phyloP scores from a whole-genome alignment of 2,113 vertebrate genomes.

The Anguilla japonica region DNA sequence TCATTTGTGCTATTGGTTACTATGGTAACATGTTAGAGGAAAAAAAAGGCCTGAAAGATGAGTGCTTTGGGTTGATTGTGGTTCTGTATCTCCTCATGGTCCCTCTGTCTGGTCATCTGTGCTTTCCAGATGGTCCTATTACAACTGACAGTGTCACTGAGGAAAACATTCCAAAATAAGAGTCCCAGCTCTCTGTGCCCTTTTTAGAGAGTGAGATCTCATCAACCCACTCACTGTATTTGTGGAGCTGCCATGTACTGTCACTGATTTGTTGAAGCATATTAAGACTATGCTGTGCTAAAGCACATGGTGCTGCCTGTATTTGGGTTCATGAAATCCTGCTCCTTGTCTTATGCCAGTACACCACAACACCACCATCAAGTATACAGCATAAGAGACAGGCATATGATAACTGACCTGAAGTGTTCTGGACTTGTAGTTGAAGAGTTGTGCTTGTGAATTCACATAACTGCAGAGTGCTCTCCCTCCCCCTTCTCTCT shows the following conservation, averaged over 20 bases:
- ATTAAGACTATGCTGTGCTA: background rate
- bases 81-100: background rate
- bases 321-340: background rate
- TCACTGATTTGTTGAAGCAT: background rate
- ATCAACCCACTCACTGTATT: background rate
- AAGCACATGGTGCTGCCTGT: background rate
- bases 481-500: slow-evolving; percentile 31
- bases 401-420: no score
- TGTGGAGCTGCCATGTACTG: background rate
- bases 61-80: background rate
- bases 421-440: no score
- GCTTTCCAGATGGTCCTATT: background rate
- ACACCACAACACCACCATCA: no score
- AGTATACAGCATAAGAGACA: no score
- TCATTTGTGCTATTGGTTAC: no score
- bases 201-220: background rate
- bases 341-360: no score
- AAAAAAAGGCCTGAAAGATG: no score
- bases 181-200: background rate
- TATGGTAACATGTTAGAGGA: no score
- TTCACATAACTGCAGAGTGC: background rate
- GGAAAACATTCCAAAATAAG: background rate
- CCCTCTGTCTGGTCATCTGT: background rate
- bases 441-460: no score
- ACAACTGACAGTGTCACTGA: background rate